These are phyloP conservation scores for Stenchaetothrips biformis DNA, from an alignment of 2,888 invertebrate species.

Conservation along the genomic window DNA sequence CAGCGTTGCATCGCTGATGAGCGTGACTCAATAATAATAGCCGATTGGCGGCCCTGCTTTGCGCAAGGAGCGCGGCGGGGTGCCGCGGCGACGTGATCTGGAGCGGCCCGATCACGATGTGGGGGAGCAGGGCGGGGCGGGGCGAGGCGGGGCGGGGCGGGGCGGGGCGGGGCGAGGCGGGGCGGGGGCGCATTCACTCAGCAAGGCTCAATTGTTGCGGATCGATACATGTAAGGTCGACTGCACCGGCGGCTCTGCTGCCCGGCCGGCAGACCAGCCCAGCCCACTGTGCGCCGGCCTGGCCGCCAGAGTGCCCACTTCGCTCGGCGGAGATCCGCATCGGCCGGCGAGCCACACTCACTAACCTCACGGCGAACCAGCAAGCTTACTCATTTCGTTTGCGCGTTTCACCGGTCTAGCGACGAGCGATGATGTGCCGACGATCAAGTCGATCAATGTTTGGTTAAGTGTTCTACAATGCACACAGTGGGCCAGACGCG, in stretches of 20 bases:
- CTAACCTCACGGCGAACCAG: background rate
- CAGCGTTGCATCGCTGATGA: background rate
- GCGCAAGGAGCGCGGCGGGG: background rate
- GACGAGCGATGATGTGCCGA: too few relatives aligned
- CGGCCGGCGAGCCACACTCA: background rate
- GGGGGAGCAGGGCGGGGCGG: background rate
- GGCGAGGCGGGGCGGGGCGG: background rate
- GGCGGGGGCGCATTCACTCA: slow-evolving; percentile 1
- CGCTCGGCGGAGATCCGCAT: background rate
- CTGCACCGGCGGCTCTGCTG: background rate
- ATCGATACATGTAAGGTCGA: slow-evolving; percentile 10
- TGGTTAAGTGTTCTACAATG: too few relatives aligned
- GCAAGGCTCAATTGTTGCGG: slow-evolving; percentile 14
- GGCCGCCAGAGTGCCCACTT: background rate
- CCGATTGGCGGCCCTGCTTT: background rate
- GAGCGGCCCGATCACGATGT: background rate
- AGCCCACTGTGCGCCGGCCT: background rate
- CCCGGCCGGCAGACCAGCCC: background rate
- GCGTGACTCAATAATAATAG: background rate
- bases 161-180: too few relatives aligned
- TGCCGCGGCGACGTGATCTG: background rate
- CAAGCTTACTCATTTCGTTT: too few relatives aligned
- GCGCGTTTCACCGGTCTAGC: too few relatives aligned
- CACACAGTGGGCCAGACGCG: too few relatives aligned
- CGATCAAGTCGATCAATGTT: too few relatives aligned